Percentiles rank a stretch among this genome's conserved stretches.
These are phyloP conservation scores for Athalia cordata DNA, from an alignment of 2,888 invertebrate genomes.

Conservation along the genomic window DNA sequence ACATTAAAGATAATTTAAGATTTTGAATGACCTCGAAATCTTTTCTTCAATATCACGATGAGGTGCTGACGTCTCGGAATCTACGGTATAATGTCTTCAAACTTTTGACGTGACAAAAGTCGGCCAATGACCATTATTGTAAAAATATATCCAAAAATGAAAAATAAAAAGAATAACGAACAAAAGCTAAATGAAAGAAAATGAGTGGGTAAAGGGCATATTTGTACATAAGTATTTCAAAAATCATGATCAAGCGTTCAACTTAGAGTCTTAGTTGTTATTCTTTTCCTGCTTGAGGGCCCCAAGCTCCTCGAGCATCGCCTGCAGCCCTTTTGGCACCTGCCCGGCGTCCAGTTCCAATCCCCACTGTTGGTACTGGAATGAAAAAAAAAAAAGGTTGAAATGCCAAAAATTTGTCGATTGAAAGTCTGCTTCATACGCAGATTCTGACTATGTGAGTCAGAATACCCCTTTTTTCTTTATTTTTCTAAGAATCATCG, in stretches of 20 bases:
- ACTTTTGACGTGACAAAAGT: slow-evolving; percentile 5
- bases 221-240: too few species aligned
- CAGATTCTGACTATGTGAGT: too few species aligned
- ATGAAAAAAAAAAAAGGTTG: slow-evolving; percentile 58
- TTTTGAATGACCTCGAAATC: background rate
- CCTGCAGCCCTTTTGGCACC: slow-evolving; percentile 86
- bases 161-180: background rate
- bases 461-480: too few species aligned
- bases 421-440: too few species aligned
- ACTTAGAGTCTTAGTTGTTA: slow-evolving; percentile 53
- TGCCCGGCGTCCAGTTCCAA: slow-evolving; percentile 87
- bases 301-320: slow-evolving; percentile 84
- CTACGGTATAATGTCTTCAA: background rate
- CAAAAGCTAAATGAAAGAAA: background rate
- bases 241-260: slow-evolving; percentile 25
- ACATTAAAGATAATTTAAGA: slow-evolving; percentile 18
- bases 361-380: slow-evolving; percentile 88
- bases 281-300: slow-evolving; percentile 80
- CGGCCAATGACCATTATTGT: too few species aligned
- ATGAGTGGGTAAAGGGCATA: too few species aligned
- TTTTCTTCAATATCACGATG: slow-evolving; percentile 16
- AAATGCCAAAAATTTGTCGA: background rate
- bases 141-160: background rate
- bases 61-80: background rate
- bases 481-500: background rate